Conservation (phyloP, 1,140 invertebrate species). For the Telenomus remus region DNA sequence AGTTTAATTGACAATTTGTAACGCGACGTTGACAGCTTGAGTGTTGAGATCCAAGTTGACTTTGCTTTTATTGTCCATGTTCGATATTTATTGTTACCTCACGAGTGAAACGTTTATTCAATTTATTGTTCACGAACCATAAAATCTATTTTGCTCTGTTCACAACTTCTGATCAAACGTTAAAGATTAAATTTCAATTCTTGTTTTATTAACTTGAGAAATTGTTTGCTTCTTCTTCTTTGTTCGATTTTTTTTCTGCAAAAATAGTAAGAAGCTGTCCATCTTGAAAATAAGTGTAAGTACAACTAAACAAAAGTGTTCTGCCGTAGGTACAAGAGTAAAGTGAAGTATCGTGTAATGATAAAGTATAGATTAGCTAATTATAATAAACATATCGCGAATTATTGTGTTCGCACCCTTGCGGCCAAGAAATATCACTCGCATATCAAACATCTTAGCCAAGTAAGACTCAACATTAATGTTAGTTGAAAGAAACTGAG, state of each 20-base stretch:
- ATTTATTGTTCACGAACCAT: constrained; percentile 7
- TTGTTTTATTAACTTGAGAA: too few relatives aligned
- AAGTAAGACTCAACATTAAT: constrained; percentile 43
- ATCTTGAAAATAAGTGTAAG: constrained; percentile 49
- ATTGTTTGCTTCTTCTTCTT: too few relatives aligned
- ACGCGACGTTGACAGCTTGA: not conserved
- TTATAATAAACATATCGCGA: constrained; percentile 56
- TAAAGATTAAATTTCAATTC: too few relatives aligned
- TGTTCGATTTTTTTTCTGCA: too few relatives aligned
- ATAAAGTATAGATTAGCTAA: constrained; percentile 31
- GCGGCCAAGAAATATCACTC: constrained; percentile 70
- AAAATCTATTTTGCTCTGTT: not conserved
- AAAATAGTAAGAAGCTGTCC: constrained; percentile 5
- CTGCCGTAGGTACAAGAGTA: constrained; percentile 24
- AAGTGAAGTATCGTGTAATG: constrained; percentile 20
- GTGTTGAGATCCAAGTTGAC: not conserved
- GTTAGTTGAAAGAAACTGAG: constrained; percentile 25
- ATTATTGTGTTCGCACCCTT: constrained; percentile 65
- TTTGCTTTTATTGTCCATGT: constrained; percentile 26
- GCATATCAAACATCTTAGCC: constrained; percentile 67
- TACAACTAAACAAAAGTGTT: constrained; percentile 44
- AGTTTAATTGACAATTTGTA: constrained; percentile 29
- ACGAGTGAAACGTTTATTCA: constrained; percentile 5
- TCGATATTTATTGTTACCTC: constrained; percentile 27
- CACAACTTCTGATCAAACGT: too few relatives aligned